A percentile compares a stretch with the other conserved stretches of the same genome.
Conservation (phyloP, 1,140 invertebrate species). For the Agrypnia vestita region DNA sequence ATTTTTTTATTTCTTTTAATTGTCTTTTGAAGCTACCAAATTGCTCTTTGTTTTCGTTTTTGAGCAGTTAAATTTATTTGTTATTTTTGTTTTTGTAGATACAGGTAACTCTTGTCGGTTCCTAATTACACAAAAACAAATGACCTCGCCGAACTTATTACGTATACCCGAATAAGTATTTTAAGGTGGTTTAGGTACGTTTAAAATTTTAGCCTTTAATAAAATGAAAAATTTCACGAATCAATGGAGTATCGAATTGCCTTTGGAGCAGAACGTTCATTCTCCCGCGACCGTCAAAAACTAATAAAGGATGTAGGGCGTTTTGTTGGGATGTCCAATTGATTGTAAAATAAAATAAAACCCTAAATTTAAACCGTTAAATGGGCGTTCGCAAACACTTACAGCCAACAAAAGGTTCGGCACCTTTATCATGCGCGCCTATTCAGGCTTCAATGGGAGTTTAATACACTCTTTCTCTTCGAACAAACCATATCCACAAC, state of each 20-base stretch:
- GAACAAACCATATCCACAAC: conserved; percentile 38
- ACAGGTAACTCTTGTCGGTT: no score
- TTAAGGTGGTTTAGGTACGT: no score
- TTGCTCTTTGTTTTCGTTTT: no score
- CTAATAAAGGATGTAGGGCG: conserved; percentile 42
- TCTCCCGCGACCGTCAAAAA: conserved; percentile 24
- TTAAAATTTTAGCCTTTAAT: neutral
- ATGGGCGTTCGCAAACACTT: conserved; percentile 55
- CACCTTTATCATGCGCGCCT: conserved; percentile 41
- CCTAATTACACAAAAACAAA: no score
- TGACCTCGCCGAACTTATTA: no score
- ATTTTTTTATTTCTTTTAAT: no score
- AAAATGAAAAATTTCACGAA: conserved; percentile 20
- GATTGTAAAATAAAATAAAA: conserved; percentile 52
- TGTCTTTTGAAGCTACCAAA: no score
- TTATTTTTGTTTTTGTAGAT: no score
- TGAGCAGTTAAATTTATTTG: no score
- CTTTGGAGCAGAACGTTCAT: conserved; percentile 11
- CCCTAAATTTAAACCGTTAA: conserved; percentile 51
- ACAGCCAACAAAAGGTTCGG: conserved; percentile 47
- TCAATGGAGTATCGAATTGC: conserved; percentile 28
- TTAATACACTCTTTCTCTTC: conserved; percentile 55
- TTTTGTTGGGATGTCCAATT: conserved; percentile 53
- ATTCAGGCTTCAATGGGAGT: conserved; percentile 46
- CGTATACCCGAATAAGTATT: no score